Evolutionary conservation across 2,797 vertebrate species (phyloP), one percentile per base, ranked within the genome.

Genomic region (Hippoglossus hippoglossus): DNA sequence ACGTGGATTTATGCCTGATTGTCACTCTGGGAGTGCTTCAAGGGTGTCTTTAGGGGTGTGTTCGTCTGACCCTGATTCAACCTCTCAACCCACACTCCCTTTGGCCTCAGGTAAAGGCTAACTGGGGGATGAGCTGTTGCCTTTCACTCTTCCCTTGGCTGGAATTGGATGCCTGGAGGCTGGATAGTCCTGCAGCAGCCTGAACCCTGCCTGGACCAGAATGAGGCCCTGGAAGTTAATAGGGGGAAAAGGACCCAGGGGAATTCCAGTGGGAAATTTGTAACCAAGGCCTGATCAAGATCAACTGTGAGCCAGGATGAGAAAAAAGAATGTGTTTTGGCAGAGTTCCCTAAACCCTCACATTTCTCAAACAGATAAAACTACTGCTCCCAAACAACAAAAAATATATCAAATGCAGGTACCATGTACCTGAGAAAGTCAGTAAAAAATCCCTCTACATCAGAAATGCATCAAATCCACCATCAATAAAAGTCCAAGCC

Each of bases 41-140:
- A 9, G 22, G 52, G 16, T 71, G 81, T 65, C 50, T 63, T 60
- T 10, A 56, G 58, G 52, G 67, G 66, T 63, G 71, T 60, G 71
- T 41, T 71, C 3, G 51, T 77, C 68, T 89, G 85, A 75, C 84
- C 82, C 64, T 2, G 6, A 68, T 53, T 73, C 86, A 66, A 88
- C 82, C 84, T 69, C 60, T 67, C 67, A 77, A 53, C 57, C 69
- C 49, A 73, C 65, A 56, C 71, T 64, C 25, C 59, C 69, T 73
- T 54, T 75, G 47, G 80, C 83, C 80, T 73, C 76, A 82, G 89
- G 83, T 89, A n/a, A 82, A 73, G 54, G 73, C 69, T 77, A 75
- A 77, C 67, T 71, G 63, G 58, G 78, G 62, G 76, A 57, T 71
- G 79, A 88, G 73, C 73, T 71, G 70, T 52, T 53, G 59, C 72